Evolutionary conservation across 1,140 invertebrate genomes (phyloP).

Genomic region (Samia ricini): DNA sequence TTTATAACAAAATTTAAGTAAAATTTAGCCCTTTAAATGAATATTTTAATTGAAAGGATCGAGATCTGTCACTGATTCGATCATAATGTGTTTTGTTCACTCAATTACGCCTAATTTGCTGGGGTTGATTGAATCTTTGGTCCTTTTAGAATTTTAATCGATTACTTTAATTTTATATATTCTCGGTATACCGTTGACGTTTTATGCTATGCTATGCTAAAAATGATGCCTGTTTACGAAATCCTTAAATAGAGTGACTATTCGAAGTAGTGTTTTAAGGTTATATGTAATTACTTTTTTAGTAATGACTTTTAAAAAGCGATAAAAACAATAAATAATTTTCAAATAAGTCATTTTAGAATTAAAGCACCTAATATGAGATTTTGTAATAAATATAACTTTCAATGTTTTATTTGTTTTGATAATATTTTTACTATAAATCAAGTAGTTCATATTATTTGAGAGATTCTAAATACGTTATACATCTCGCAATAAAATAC

Average conservation of each 20-base stretch:
- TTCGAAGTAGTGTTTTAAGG: not conserved
- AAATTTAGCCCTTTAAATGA: not conserved
- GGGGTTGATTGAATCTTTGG: not conserved
- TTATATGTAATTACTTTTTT: not conserved
- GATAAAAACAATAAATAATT: no score
- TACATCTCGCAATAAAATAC: no score
- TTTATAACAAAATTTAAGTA: constrained; percentile 4
- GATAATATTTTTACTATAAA: no score
- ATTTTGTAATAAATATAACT: no score
- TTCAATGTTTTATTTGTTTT: no score
- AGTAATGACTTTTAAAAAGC: not conserved
- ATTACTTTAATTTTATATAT: constrained; percentile 11
- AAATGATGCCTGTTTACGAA: not conserved
- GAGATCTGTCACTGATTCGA: constrained; percentile 4
- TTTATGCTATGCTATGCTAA: not conserved
- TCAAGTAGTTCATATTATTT: no score
- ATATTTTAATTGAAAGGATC: not conserved
- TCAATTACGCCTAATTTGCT: constrained; percentile 10
- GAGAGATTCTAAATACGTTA: no score
- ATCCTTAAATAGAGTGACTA: not conserved
- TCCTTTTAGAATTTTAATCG: constrained; percentile 9
- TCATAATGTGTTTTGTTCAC: constrained; percentile 12
- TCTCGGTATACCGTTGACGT: not conserved
- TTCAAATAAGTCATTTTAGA: no score
- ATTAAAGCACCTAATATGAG: no score